Base-by-base conservation (phyloP, 1,140 invertebrate genomes). In the Propsilocerus akamusi region DNA sequence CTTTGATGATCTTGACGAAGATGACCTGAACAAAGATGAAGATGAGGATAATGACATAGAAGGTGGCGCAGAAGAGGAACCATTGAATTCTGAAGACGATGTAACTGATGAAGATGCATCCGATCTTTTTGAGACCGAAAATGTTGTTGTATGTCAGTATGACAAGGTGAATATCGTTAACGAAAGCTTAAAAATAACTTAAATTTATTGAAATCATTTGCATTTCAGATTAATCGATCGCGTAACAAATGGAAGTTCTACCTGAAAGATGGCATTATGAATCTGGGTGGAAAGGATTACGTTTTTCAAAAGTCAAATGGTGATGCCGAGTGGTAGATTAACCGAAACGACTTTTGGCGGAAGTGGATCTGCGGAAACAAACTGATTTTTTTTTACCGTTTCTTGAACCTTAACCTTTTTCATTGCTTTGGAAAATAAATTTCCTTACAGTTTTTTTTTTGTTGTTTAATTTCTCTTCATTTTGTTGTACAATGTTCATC, bases 231-330 rank as follows among this genome's bases (percentile, higher is more conserved):
- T 52, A 94, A 91, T 53, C 78, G 96, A 64, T 95, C 86, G 62
- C 80, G 95, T 59, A 97, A 96, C 63, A 95, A 95, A 67, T 99
- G 96, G 96, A 99, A 98, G 72, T 98, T 99, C 67, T 91, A 95
- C 70, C 72, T 99, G 49, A 99, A 99, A 74, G 95, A 99, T 73
- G 96, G 96, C 46, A 98, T 99, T 53, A 99, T 99, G 96, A 97
- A 97, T 73, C 77, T 99, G 55, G 83, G 84, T 58, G 94, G 95
- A 14, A 94, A 92, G 70, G 96, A 99, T 70, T 98, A 84, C 74
- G 91, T 99, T 55, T 99, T 99, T 70, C 94, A 97, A 71, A 97
- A 94, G 72, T 92, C 94, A 5, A 92, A 83, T 59, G 97, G 96
- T 54, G 97, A 99, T 75, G 94, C 96, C 25, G 96, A 99, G 64